Conservation (phyloP, 2,113 vertebrate genomes). For the Suncus etruscus region DNA sequence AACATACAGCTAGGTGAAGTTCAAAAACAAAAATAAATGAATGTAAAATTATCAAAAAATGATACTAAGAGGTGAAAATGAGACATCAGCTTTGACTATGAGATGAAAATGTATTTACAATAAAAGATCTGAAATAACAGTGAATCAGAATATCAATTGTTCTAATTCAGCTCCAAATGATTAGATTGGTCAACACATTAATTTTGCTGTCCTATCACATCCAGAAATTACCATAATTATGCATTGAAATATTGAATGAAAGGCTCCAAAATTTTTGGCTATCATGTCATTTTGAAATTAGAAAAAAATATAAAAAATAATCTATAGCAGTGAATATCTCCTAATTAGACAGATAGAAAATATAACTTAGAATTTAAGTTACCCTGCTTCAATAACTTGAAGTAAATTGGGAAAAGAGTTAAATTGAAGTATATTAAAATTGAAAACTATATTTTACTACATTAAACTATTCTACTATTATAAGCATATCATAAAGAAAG, state of each 20-base stretch:
- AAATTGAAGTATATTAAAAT: background rate
- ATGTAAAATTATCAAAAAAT: background rate
- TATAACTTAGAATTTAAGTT: background rate
- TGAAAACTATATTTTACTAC: background rate
- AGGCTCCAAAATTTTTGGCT: background rate
- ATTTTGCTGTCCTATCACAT: background rate
- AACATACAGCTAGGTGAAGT: too few relatives aligned
- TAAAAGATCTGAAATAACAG: background rate
- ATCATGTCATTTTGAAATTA: background rate
- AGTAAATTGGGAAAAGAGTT: background rate
- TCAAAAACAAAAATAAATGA: background rate
- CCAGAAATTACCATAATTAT: background rate
- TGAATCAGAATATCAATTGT: background rate
- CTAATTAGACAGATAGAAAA: background rate
- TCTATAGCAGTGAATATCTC: background rate
- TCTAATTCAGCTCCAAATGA: background rate
- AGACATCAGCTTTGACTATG: background rate
- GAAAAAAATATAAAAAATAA: background rate
- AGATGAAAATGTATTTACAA: background rate
- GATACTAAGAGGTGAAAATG: background rate
- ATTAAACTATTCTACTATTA: background rate
- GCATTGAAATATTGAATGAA: background rate
- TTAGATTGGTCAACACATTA: background rate
- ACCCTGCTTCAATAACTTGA: background rate
- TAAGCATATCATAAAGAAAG: background rate